Base-by-base conservation (phyloP, 2,797 vertebrate species). In the Nannoperca obscura region DNA sequence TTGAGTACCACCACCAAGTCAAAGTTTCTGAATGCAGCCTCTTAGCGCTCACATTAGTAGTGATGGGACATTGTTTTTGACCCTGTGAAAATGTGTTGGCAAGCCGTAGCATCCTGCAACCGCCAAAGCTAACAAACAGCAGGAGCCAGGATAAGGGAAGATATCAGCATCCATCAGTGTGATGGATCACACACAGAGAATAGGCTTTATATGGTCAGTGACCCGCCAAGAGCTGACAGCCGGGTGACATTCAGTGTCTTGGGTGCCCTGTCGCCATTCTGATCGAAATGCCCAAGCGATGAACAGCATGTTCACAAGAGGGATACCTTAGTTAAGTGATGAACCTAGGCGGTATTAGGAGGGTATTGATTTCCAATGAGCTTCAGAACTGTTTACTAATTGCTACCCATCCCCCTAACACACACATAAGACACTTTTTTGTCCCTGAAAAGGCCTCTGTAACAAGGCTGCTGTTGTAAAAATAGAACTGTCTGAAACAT, bases 131-230 rank as follows among this genome's bases (percentile, higher is more conserved):
- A 62, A 61, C 46, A 75, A 73, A 81, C 60, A 88, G 79, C 65
- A 24, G 65, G 50, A 66, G 86, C 82, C 88, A 85, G 84, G 78
- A 86, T 80, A 84, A 80, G 85, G 70, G 84, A 93, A 91, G 89
- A 89, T 85, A 90, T 91, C 90, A 91, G 84, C 86, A 86, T 90
- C 82, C 54, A 77, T 89, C 88, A 84, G 65, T 72, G 83, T 81
- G 86, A 91, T 76, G 72, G 83, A 91, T 88, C 82, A 59, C 68
- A 76, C 76, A 80, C 61, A 81, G 30, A 84, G 76, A 84, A 86
- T 68, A 71, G 77, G 55, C 73, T 88, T 86, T 84, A 78, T 62
- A 71, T 69, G 78, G 82, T 80, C 80, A 76, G 63, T 63, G 47
- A 81, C 70, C 76, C 44, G 8, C 78, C 73, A 63, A 69, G 63